Base-by-base conservation (phyloP, 2,888 invertebrate genomes). In the Rutpela maculata region DNA sequence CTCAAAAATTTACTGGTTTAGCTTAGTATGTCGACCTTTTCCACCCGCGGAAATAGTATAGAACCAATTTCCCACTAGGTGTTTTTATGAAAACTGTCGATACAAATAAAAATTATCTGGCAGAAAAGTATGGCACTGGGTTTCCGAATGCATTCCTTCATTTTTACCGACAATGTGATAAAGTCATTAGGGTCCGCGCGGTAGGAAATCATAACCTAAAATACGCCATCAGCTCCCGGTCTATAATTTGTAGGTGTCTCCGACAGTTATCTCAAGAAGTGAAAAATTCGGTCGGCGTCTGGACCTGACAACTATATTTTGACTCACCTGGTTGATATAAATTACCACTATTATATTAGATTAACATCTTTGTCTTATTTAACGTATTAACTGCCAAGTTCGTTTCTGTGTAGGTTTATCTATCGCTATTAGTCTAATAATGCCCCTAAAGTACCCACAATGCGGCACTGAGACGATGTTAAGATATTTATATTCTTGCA, bases 241-340 rank as follows among this genome's bases (percentile, higher is more conserved):
- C n/a, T n/a, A n/a, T n/a, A n/a, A 70, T 70, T 70, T 70, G 70
- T 70, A 62, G 70, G 43, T 43, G 26, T 60, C n/a, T 43, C 60
- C 19, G 70, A 19, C 70, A 31, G 60, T 70, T 59, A 38, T 35
- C 31, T 35, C 22, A 43, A 70, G 22, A 38, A 60, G 19, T 43
- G 70, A 60, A 70, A 70, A 69, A 68, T 35, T 31, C 59, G 17
- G 31, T 31, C n/a, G 17, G 19, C 22, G 22, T 65, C 43, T 22
- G 9, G 26, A 66, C 43, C 38, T 66, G 78, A 78, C 78, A 77
- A 74, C 75, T 80, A 69, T 80, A 80, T 82, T 82, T 82, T 80
- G 80, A 81, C 79, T 83, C 82, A 82, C 81, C 80, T 82, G 82
- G 81, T 81, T 83, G 81, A 81, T 79, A 84, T 82, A 82, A 83